These are phyloP conservation scores for Nysson spinosus DNA, from an alignment of 2,888 invertebrate genomes.

Conservation along the genomic window DNA sequence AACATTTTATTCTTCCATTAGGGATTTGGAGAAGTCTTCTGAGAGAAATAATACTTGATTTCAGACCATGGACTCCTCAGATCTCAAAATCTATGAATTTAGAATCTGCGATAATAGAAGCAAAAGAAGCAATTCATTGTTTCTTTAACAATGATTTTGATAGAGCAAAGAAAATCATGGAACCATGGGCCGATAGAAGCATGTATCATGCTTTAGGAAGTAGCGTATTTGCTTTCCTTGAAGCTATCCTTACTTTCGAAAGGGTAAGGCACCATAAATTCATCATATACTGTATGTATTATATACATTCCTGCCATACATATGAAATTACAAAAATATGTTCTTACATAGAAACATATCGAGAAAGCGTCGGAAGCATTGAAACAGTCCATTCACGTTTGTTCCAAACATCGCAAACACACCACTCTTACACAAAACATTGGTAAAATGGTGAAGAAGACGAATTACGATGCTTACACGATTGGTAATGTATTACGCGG, in stretches of 20 bases:
- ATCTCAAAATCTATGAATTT: slow-evolving; percentile 83
- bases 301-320: too few species aligned
- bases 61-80: too few species aligned
- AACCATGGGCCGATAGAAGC: slow-evolving; percentile 89
- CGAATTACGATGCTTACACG: slow-evolving; percentile 87
- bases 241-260: slow-evolving; percentile 96
- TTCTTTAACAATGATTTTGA: slow-evolving; percentile 96
- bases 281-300: too few species aligned
- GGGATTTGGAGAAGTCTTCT: too few species aligned
- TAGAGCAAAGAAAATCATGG: slow-evolving; percentile 88
- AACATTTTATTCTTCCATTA: too few species aligned
- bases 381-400: slow-evolving; percentile 88
- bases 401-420: slow-evolving; percentile 84
- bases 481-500: slow-evolving; percentile 77
- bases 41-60: too few species aligned
- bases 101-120: slow-evolving; percentile 85
- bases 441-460: slow-evolving; percentile 88
- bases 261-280: slow-evolving; percentile 76
- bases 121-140: slow-evolving; percentile 88
- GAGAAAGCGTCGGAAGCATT: slow-evolving; percentile 85
- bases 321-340: too few species aligned
- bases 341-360: slow-evolving; percentile 80
- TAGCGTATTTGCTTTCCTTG: slow-evolving; percentile 92
- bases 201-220: slow-evolving; percentile 95
- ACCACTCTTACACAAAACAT: slow-evolving; percentile 87